Evolutionary conservation across 2,113 vertebrate genomes (phyloP).

Genomic region (Aplodontia rufa): DNA sequence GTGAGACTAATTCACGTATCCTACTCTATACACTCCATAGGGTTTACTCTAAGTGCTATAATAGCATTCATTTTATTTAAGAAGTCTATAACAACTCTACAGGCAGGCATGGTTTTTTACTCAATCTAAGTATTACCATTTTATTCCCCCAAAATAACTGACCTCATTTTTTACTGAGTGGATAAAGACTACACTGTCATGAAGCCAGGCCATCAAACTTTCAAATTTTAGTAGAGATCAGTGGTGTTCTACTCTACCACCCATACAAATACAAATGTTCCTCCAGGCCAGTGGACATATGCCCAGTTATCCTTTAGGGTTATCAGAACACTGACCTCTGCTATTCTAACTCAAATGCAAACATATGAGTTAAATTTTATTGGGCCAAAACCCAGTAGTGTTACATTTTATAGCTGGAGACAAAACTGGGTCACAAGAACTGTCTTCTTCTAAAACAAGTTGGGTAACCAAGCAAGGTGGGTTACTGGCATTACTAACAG

Average conservation of each 20-base stretch:
- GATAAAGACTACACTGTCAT: neutral
- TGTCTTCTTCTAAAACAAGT: neutral
- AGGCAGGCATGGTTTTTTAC: neutral
- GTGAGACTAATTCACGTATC: neutral
- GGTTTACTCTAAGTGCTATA: neutral
- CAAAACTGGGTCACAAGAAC: neutral
- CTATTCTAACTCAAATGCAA: conserved; percentile 45
- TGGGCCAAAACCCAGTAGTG: neutral
- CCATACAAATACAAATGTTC: neutral
- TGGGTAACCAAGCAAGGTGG: neutral
- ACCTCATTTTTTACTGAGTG: conserved; percentile 46
- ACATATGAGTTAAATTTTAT: neutral
- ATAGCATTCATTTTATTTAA: neutral
- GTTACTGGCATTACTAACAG: neutral
- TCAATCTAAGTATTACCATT: neutral
- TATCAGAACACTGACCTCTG: conserved; percentile 7
- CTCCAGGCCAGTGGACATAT: neutral
- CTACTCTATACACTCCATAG: neutral
- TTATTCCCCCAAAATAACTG: neutral
- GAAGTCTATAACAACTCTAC: neutral
- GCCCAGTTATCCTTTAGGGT: neutral
- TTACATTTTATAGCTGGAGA: neutral
- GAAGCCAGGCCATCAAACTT: conserved; percentile 9
- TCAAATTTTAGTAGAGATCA: neutral
- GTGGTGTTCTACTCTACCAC: neutral